Percentiles rank a stretch among this genome's conserved stretches.
phyloP scores from a whole-genome alignment of 2,113 vertebrate species.

The Excalfactoria chinensis region DNA sequence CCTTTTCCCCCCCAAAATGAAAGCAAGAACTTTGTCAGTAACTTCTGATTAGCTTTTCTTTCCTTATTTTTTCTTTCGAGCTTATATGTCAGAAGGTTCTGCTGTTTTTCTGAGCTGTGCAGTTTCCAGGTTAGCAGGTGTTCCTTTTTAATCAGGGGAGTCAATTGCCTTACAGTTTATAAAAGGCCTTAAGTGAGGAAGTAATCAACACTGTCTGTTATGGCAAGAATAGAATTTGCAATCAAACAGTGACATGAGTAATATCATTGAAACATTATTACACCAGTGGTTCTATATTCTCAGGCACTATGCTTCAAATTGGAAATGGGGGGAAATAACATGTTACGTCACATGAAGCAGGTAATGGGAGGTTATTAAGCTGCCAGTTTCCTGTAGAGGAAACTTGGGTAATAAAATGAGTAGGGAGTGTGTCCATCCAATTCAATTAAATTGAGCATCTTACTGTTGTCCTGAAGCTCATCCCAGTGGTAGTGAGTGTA shows the following conservation, averaged over 20 bases:
- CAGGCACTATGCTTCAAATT: background rate
- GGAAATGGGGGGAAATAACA: background rate
- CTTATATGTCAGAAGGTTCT: background rate
- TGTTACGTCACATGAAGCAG: background rate
- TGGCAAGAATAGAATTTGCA: constrained; percentile 38
- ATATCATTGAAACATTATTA: background rate
- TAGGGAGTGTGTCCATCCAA: background rate
- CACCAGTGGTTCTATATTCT: background rate
- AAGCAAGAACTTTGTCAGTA: background rate
- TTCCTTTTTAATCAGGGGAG: constrained; percentile 53
- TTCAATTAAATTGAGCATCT: background rate
- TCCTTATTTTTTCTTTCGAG: background rate
- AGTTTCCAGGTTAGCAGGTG: constrained; percentile 49
- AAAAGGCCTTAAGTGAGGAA: constrained; percentile 64
- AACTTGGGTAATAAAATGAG: background rate
- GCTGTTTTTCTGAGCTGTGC: background rate
- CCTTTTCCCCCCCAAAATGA: background rate
- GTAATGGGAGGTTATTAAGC: background rate
- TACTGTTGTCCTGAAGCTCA: background rate
- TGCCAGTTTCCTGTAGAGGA: background rate
- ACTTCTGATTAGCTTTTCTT: background rate
- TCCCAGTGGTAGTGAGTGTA: background rate
- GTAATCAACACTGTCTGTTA: constrained; percentile 41
- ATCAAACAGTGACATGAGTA: constrained; percentile 16
- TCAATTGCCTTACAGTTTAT: constrained; percentile 35